A percentile compares a stretch with the other conserved stretches of the same genome.
phyloP scores from a whole-genome alignment of 2,797 vertebrate species.

The Galagoides demidoff region DNA sequence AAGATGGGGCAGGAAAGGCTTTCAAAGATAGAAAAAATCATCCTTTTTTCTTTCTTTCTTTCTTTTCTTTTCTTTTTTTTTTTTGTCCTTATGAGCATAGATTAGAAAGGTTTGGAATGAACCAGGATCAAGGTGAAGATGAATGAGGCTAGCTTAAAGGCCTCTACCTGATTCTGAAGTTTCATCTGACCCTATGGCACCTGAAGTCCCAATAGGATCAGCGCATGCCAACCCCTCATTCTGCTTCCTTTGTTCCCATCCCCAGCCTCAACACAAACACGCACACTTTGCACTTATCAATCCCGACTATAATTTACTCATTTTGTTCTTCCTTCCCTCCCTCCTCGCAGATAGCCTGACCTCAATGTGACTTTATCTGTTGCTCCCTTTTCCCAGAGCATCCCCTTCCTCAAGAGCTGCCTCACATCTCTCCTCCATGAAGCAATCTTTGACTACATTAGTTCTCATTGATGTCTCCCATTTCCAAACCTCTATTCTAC shows the following conservation, averaged over 20 bases:
- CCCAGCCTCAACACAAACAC: background rate
- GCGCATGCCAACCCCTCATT: fast-evolving
- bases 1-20: background rate
- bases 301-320: background rate
- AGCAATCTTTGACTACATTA: background rate
- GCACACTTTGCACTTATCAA: background rate
- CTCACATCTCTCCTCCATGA: background rate
- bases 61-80: background rate
- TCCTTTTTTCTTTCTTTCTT: background rate
- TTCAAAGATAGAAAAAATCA: background rate
- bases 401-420: background rate
- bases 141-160: background rate
- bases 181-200: background rate
- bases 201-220: background rate
- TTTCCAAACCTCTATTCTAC: background rate
- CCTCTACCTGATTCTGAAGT: background rate
- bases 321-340: background rate
- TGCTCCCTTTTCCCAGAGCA: background rate
- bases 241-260: background rate
- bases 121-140: background rate
- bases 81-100: too few relatives aligned
- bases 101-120: background rate
- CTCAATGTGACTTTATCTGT: background rate
- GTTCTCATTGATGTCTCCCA: background rate
- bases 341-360: background rate